Evolutionary conservation across 1,140 invertebrate species (phyloP), one percentile per base, ranked within the genome.

Genomic region (Melipona quadrifasciata): DNA sequence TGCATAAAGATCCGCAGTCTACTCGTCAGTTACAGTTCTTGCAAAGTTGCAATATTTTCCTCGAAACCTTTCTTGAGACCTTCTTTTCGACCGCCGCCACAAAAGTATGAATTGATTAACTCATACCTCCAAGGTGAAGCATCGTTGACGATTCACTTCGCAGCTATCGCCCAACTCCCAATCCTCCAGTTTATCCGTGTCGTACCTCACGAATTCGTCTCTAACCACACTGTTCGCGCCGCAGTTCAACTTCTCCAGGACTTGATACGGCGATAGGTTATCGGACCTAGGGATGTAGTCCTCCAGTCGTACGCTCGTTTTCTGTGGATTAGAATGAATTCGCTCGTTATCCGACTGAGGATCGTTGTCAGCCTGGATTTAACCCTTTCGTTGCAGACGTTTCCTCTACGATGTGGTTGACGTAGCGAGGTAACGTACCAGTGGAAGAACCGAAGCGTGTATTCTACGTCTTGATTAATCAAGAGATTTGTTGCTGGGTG

Each of bases 81-180:
- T 6, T 10, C 39, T 10, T 8, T 47, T 47, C 8, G 10, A 0
- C 39, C 39, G 5, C 0, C 39, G 39, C 39, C 39, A 8, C 0
- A 47, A 47, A 8, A 8, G 8, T 47, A 47, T 47, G 8, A 47
- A 10, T 27, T 12, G 14, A 64, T 12, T 21, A 21, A 1, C 4
- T 61, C 17, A 55, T 85, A 90, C 87, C 84, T 90, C 89, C 31
- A 65, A 55, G 53, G 86, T 68, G 53, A 74, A 4, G 2, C 70
- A 65, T 10, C 16, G 81, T 6, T 39, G 68, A 53, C 78, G 78
- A 77, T 86, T 84, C 86, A 82, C 72, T 78, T 90, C 85, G 80
- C 94, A 94, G 89, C 94, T 93, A 39, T 95, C 90, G 27, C 90
- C 90, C 16, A 95, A 73, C 71, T 94, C 93, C 94, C 94, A 95